Percentiles rank a stretch among this genome's conserved stretches.
Conservation (phyloP, 2,888 invertebrate genomes). For the Molorchus minor region DNA sequence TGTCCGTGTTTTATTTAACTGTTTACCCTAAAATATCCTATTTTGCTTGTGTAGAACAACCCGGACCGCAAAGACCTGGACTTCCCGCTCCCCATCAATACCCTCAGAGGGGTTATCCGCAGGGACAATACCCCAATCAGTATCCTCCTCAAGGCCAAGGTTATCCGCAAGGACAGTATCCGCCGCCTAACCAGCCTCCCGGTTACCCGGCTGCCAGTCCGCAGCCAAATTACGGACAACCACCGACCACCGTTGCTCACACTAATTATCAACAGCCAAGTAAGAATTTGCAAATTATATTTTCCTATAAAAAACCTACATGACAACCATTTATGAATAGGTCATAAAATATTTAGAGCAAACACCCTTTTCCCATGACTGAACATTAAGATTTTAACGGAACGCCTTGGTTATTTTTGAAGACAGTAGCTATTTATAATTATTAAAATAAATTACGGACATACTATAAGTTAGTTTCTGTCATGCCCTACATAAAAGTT, state of each 20-base stretch:
- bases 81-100: slow-evolving; percentile 67
- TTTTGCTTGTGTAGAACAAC: slow-evolving; percentile 45
- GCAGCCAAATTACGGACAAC: slow-evolving; percentile 70
- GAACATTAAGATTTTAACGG: too few species aligned
- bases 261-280: slow-evolving; percentile 67
- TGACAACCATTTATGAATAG: too few species aligned
- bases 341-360: too few species aligned
- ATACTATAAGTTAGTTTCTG: too few species aligned
- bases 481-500: too few species aligned
- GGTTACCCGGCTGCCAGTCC: slow-evolving; percentile 69
- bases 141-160: slow-evolving; percentile 74
- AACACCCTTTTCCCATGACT: too few species aligned
- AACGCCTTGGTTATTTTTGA: too few species aligned
- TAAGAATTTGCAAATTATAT: too few species aligned
- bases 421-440: too few species aligned
- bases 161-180: slow-evolving; percentile 73
- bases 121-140: slow-evolving; percentile 71
- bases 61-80: slow-evolving; percentile 61
- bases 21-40: neutral
- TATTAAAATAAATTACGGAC: too few species aligned
- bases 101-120: slow-evolving; percentile 74
- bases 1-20: neutral
- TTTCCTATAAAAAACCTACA: too few species aligned
- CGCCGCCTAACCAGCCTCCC: slow-evolving; percentile 75
- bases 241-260: slow-evolving; percentile 67